phyloP scores from a whole-genome alignment of 1,140 invertebrate species.

The Arion vulgaris region DNA sequence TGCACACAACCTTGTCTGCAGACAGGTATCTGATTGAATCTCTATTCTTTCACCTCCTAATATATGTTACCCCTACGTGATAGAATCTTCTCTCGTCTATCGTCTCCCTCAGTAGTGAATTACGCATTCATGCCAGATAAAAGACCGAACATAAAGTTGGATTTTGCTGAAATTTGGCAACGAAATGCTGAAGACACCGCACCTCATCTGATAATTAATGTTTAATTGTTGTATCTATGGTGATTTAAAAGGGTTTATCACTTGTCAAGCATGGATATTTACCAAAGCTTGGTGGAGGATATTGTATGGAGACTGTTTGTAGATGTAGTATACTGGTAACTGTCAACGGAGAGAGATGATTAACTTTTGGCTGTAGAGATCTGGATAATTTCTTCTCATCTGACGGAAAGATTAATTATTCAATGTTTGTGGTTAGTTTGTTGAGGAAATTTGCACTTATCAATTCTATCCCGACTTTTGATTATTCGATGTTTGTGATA shows the following conservation, averaged over 20 bases:
- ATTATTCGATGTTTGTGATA: not conserved
- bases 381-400: not conserved
- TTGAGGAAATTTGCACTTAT: not conserved
- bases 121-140: not conserved
- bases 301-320: not conserved
- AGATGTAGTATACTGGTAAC: not conserved
- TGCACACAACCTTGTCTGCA: not conserved
- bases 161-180: not conserved
- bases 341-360: not conserved
- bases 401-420: not conserved
- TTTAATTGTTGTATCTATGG: conserved; percentile 10
- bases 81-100: not conserved
- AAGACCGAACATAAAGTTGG: not conserved
- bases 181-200: not conserved
- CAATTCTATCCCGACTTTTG: too few relatives aligned
- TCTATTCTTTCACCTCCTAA: not conserved
- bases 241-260: not conserved
- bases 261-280: conserved; percentile 1
- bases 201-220: not conserved
- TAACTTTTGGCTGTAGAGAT: not conserved
- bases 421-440: not conserved
- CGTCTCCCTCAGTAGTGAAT: not conserved
- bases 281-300: not conserved
- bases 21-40: not conserved
- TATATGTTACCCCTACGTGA: not conserved